A percentile compares a stretch with the other conserved stretches of the same genome.
Conservation (phyloP, 2,113 vertebrate species). For the Hippocampus comes region DNA sequence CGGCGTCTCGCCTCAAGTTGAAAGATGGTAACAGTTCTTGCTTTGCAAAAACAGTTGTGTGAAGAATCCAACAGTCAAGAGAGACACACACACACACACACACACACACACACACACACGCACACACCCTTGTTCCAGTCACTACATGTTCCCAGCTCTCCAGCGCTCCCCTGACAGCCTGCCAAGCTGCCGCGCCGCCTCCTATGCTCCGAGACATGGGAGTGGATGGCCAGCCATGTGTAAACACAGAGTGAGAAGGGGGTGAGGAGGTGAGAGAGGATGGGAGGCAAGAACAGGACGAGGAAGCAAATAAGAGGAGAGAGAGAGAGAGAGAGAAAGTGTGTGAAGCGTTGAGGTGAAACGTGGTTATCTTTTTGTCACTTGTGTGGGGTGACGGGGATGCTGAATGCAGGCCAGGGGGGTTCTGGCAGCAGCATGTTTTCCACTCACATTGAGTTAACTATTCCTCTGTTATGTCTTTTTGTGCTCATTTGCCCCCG, state of each 20-base stretch:
- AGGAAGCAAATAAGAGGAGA: constrained; percentile 35
- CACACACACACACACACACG: constrained; percentile 2
- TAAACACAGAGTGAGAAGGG: constrained; percentile 51
- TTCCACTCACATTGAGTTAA: constrained; percentile 26
- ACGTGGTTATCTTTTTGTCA: constrained; percentile 72
- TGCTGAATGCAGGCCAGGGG: constrained; percentile 55
- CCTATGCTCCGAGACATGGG: constrained; percentile 66
- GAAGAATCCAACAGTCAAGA: constrained; percentile 23
- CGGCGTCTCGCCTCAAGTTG: constrained; percentile 17
- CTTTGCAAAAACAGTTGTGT: constrained; percentile 33
- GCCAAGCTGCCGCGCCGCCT: constrained; percentile 66
- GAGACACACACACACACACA: neutral
- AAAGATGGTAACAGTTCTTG: constrained; percentile 30
- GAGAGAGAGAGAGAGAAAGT: constrained; percentile 33
- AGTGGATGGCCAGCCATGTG: constrained; percentile 70
- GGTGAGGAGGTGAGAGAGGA: constrained; percentile 30
- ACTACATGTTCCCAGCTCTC: constrained; percentile 68
- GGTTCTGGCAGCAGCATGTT: constrained; percentile 42
- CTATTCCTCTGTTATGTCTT: constrained; percentile 40
- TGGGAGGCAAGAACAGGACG: constrained; percentile 25
- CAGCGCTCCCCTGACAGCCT: constrained; percentile 67
- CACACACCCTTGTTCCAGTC: constrained; percentile 58
- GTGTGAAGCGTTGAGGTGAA: constrained; percentile 62
- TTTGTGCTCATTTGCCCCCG: constrained; percentile 7
- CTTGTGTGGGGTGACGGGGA: constrained; percentile 66